A percentile compares a stretch with the other conserved stretches of the same genome.
phyloP scores from a whole-genome alignment of 2,797 vertebrate species.

The Pteropus rufus region DNA sequence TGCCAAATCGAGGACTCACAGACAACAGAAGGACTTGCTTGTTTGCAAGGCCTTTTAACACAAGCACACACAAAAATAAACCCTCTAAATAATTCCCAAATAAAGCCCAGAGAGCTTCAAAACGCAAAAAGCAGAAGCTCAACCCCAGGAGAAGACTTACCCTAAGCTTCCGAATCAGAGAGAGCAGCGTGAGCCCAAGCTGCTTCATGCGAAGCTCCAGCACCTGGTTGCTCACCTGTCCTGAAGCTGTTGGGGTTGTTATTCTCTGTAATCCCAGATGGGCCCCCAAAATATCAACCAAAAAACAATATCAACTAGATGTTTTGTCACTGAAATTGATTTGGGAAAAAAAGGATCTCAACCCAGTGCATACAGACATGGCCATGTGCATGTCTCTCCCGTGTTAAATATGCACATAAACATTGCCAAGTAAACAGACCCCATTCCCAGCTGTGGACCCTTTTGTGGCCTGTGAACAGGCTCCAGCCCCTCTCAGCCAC shows the following conservation, averaged over 20 bases:
- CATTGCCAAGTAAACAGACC: background rate
- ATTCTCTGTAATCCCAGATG: background rate
- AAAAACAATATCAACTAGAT: background rate
- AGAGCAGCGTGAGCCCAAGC: background rate
- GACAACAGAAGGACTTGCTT: background rate
- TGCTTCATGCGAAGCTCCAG: background rate
- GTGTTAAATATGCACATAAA: too few relatives aligned
- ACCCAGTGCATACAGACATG: background rate
- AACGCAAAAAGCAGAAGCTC: background rate
- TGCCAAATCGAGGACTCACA: background rate
- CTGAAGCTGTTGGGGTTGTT: background rate
- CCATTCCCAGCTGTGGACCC: background rate
- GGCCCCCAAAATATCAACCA: background rate
- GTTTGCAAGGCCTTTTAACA: background rate
- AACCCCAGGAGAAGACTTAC: background rate
- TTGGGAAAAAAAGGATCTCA: background rate
- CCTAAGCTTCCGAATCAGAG: background rate
- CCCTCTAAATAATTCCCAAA: background rate
- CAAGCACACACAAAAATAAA: background rate
- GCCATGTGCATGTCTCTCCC: background rate
- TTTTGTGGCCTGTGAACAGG: background rate
- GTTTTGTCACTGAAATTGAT: background rate
- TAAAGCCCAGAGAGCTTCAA: background rate
- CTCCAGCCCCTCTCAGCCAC: background rate
- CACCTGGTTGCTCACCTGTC: background rate